A percentile compares a stretch with the other conserved stretches of the same genome.
Conservation (phyloP, 2,888 invertebrate genomes). For the Mycalesis mineus region DNA sequence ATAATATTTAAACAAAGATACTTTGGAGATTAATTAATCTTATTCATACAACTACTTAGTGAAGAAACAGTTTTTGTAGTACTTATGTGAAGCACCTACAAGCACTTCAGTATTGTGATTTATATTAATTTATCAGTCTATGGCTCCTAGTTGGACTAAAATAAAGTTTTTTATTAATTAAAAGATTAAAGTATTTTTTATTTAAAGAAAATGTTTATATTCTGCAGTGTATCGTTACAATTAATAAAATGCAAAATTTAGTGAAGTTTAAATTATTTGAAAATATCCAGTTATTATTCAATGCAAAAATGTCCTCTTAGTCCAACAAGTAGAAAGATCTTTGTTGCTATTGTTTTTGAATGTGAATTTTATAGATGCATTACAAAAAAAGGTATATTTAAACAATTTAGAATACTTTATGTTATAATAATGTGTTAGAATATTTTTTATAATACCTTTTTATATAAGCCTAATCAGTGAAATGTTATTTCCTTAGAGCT, state of each 20-base stretch:
- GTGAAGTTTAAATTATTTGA: no score
- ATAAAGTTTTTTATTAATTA: no score
- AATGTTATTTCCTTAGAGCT: background rate
- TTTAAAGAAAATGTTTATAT: no score
- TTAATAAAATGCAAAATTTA: no score
- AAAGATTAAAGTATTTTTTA: no score
- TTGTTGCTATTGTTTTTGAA: background rate
- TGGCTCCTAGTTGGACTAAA: background rate
- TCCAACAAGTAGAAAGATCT: background rate
- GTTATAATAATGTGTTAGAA: background rate
- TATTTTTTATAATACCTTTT: background rate
- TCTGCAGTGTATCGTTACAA: no score
- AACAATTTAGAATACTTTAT: background rate
- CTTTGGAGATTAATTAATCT: slow-evolving; percentile 6
- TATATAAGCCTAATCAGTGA: background rate
- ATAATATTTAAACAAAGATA: slow-evolving; percentile 16
- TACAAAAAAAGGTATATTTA: background rate
- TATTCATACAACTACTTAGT: background rate
- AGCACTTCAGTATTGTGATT: slow-evolving; percentile 7
- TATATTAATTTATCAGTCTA: background rate
- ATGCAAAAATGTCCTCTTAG: background rate
- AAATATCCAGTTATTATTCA: no score
- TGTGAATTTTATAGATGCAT: background rate
- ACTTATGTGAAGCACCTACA: slow-evolving; percentile 7
- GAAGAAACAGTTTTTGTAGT: background rate